phyloP scores from a whole-genome alignment of 2,888 invertebrate species.

The Agrotis exclamationis region DNA sequence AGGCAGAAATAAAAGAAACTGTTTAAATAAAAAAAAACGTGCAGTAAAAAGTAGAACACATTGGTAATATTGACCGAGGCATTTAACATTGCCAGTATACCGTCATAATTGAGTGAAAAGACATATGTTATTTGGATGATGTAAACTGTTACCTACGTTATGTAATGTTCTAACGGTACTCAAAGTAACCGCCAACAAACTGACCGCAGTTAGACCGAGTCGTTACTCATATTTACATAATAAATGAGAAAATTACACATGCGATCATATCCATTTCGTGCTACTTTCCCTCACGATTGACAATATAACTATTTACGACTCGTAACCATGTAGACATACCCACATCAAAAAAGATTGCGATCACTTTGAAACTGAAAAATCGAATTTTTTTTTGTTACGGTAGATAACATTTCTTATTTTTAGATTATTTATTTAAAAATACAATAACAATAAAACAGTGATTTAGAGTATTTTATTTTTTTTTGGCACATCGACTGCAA shows the following conservation, averaged over 20 bases:
- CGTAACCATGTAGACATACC: no score
- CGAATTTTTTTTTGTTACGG: no score
- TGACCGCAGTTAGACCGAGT: constrained; percentile 49
- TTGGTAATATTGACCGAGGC: constrained; percentile 37
- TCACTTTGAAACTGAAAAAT: no score
- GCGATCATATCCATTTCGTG: constrained; percentile 70
- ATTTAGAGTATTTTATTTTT: no score
- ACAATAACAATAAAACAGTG: no score
- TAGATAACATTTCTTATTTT: no score
- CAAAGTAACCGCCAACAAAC: constrained; percentile 59
- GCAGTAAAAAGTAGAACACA: constrained; percentile 41
- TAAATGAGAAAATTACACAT: constrained; percentile 59
- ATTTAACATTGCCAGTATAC: constrained; percentile 15
- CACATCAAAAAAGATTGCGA: no score
- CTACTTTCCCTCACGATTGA: constrained; percentile 69
- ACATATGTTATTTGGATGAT: constrained; percentile 41
- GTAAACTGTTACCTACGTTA: constrained; percentile 59
- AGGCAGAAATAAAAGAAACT: not conserved
- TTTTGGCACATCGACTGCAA: no score
- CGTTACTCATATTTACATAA: constrained; percentile 63
- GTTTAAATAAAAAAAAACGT: constrained; percentile 3
- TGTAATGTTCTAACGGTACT: constrained; percentile 66
- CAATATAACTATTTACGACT: constrained; percentile 20
- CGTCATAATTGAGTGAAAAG: constrained; percentile 45
- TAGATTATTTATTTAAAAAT: no score